Base-by-base conservation (phyloP, 92 coral and sea anemone genomes). In the Paramuricea clavata region DNA sequence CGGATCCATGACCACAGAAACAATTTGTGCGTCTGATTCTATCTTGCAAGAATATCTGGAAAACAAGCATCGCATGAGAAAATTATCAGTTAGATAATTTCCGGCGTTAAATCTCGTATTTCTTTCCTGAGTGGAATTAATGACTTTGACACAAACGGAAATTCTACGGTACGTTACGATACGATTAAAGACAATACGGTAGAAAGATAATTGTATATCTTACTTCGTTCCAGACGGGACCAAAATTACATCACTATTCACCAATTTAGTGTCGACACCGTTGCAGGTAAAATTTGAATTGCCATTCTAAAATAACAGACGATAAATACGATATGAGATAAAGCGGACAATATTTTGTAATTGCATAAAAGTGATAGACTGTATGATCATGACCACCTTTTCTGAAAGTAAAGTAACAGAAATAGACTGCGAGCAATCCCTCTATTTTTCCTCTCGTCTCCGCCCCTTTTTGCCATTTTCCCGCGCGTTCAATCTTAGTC, bases 1-100 rank as follows among this genome's bases (percentile, higher is more conserved):
- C 21, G 98, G 97, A 69, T 95, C 98, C 97, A 95, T 93, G 13
- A 83, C 87, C 21, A 95, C 93, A 85, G 94, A 92, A 87, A 95
- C 12, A 19, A 95, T 95, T 56, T 92, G 67, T 10, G 98, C 94
- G 1, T 87, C 93, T 21, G 79, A 74, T 22, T 91, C 82, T 28
- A 95, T 82, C 50, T 81, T 91, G 10, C 94, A 87, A 60, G 86
- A 90, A 81, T 88, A 95, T 59, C 98, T 95, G 64, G n/a, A 52
- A 69, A 10, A 39, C 44, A 39, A 39, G 44, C 44, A 39, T 10
- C 4, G 44, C 10, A 39, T 39, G 10, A 39, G 44, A 39, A 39
- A 39, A 39, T 39, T 39, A 39, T n/a, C n/a, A 39, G 44, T 39
- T 39, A 39, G 44, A 4, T 39, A 4, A 39, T 39, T 4, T 39